These are phyloP conservation scores for Drosophila buzzatii DNA, from an alignment of 2,888 invertebrate species.

Conservation along the genomic window DNA sequence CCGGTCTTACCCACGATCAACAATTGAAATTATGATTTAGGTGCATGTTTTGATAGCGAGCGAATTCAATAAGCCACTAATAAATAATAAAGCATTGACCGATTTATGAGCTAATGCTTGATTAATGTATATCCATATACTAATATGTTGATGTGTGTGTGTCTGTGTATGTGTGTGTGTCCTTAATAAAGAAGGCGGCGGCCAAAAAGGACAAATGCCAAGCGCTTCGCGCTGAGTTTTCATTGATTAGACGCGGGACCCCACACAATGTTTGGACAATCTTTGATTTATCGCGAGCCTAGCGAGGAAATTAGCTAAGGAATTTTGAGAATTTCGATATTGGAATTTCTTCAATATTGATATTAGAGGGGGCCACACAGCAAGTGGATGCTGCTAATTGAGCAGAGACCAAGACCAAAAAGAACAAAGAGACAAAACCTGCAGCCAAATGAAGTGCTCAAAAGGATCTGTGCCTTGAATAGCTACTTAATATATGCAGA, in stretches of 20 bases:
- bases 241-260: slow-evolving; percentile 67
- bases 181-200: slow-evolving; percentile 29
- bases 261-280: slow-evolving; percentile 56
- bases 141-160: background rate
- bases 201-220: slow-evolving; percentile 41
- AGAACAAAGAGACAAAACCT: slow-evolving; percentile 1
- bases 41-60: slow-evolving; percentile 59
- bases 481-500: slow-evolving; percentile 45
- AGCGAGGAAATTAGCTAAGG: slow-evolving; percentile 60
- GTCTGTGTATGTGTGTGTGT: background rate
- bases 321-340: slow-evolving; percentile 36
- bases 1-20: slow-evolving; percentile 40
- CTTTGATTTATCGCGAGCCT: slow-evolving; percentile 64
- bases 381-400: slow-evolving; percentile 54
- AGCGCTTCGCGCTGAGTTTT: slow-evolving; percentile 24
- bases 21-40: slow-evolving; percentile 74
- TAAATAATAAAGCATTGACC: slow-evolving; percentile 50
- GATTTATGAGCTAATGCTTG: slow-evolving; percentile 47
- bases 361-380: slow-evolving; percentile 41
- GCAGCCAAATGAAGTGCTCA: slow-evolving; percentile 72
- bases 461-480: slow-evolving; percentile 45
- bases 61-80: slow-evolving; percentile 47
- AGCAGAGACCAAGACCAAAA: slow-evolving; percentile 24
- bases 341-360: slow-evolving; percentile 26
- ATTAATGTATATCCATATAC: slow-evolving; percentile 37